Conservation (phyloP, 2,113 vertebrate genomes). For the Pterophyllum scalare region DNA sequence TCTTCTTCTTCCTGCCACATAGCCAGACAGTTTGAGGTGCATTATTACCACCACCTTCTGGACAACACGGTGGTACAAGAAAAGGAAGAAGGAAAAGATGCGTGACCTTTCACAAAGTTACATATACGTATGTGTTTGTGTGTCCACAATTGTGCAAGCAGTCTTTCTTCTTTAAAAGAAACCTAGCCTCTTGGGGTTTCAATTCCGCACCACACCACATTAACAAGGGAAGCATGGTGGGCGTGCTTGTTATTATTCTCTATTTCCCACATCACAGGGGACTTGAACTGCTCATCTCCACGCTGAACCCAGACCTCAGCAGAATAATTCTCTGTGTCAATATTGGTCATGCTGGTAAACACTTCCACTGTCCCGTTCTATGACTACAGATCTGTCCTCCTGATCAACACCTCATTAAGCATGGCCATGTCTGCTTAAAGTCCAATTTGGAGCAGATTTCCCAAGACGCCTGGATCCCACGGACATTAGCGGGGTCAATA, state of each 20-base stretch:
- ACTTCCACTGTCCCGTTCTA: background rate
- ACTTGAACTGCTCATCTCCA: slow-evolving; percentile 36
- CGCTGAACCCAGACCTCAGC: slow-evolving; percentile 20
- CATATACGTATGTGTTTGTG: background rate
- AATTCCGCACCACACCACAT: slow-evolving; percentile 29
- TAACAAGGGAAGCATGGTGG: slow-evolving; percentile 24
- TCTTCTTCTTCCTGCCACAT: background rate
- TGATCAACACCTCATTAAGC: slow-evolving; percentile 70
- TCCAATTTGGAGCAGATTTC: slow-evolving; percentile 74
- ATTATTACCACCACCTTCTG: background rate
- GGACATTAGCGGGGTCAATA: slow-evolving; percentile 44
- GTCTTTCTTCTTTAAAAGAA: background rate
- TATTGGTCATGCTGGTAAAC: slow-evolving; percentile 36
- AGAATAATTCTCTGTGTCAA: slow-evolving; percentile 35
- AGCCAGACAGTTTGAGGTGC: background rate
- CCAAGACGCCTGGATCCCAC: slow-evolving; percentile 43
- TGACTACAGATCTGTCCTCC: slow-evolving; percentile 21
- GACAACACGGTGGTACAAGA: background rate
- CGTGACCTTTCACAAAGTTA: background rate
- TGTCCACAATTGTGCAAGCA: background rate
- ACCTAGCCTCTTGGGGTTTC: slow-evolving; percentile 8
- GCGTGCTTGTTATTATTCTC: slow-evolving; percentile 28
- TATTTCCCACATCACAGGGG: slow-evolving; percentile 42
- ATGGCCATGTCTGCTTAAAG: slow-evolving; percentile 66
- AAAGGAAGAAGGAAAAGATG: background rate